These are phyloP conservation scores for Sussaba pulchella DNA, from an alignment of 2,888 invertebrate genomes.

Conservation along the genomic window DNA sequence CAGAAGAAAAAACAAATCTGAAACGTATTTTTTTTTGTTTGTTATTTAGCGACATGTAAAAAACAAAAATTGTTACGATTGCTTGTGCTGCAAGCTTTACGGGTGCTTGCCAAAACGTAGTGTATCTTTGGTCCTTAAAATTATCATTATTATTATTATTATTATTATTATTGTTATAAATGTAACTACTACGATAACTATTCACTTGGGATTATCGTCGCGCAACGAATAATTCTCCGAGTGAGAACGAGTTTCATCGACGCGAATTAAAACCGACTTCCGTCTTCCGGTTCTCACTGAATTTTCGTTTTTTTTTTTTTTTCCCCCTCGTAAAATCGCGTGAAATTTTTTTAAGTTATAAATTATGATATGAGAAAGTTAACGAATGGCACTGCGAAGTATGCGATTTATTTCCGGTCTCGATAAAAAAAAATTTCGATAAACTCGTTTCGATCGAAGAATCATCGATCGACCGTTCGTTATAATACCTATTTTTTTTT, in stretches of 20 bases:
- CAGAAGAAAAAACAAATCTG: neutral
- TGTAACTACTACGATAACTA: constrained; percentile 53
- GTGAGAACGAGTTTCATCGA: neutral
- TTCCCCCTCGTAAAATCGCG: neutral
- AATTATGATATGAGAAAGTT: constrained; percentile 4
- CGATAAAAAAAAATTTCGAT: neutral
- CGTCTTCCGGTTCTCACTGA: neutral
- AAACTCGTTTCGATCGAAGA: constrained; percentile 29
- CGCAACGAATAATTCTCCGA: constrained; percentile 38
- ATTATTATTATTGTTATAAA: constrained; percentile 72
- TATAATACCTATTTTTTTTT: constrained; percentile 3
- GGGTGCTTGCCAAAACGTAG: constrained; percentile 76
- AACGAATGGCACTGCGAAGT: constrained; percentile 33
- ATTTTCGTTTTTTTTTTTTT: too few species aligned
- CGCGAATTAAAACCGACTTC: neutral
- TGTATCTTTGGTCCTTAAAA: constrained; percentile 83
- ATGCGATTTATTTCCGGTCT: too few species aligned
- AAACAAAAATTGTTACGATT: constrained; percentile 69
- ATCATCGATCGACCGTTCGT: constrained; percentile 16
- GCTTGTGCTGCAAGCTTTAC: constrained; percentile 75
- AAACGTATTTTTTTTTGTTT: too few species aligned
- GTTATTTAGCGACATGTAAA: constrained; percentile 71
- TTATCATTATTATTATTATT: constrained; percentile 71
- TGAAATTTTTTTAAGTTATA: neutral
- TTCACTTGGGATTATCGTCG: constrained; percentile 47